These are phyloP conservation scores for Incurvaria masculella DNA, from an alignment of 2,888 invertebrate genomes.

Conservation along the genomic window DNA sequence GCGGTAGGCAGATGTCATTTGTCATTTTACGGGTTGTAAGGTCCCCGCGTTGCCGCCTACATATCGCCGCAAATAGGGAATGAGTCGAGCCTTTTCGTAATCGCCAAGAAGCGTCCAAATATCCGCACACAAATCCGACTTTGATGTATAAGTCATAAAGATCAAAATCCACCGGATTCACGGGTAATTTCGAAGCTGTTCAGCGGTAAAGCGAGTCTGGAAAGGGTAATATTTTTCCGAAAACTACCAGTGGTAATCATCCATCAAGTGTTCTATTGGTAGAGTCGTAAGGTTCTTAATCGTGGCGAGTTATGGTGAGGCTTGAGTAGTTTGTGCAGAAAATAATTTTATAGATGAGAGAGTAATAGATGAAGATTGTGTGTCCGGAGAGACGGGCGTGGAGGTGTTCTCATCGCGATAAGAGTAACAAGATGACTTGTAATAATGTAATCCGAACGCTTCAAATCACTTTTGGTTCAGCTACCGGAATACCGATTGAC, in stretches of 20 bases:
- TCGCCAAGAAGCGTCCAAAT: background rate
- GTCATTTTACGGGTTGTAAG: conserved; percentile 59
- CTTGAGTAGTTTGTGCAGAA: conserved; percentile 45
- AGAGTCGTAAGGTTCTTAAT: background rate
- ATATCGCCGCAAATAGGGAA: conserved; percentile 13
- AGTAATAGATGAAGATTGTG: conserved; percentile 54
- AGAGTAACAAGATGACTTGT: background rate
- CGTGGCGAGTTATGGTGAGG: conserved; percentile 55
- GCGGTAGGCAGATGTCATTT: conserved; percentile 68
- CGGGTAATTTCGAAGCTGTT: background rate
- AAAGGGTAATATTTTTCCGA: background rate
- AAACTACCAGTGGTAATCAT: background rate
- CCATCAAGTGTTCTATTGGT: background rate
- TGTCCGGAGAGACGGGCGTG: conserved; percentile 54
- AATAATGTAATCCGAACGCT: background rate
- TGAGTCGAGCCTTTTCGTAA: background rate
- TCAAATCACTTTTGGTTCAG: background rate
- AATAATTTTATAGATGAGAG: conserved; percentile 54
- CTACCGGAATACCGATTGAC: background rate
- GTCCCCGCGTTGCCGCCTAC: conserved; percentile 53
- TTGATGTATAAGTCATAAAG: background rate
- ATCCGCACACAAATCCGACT: background rate
- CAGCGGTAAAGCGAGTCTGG: background rate
- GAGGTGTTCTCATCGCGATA: conserved; percentile 51
- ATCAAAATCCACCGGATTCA: background rate